Evolutionary conservation across 2,113 vertebrate genomes (phyloP).

Genomic region (Python bivittatus): DNA sequence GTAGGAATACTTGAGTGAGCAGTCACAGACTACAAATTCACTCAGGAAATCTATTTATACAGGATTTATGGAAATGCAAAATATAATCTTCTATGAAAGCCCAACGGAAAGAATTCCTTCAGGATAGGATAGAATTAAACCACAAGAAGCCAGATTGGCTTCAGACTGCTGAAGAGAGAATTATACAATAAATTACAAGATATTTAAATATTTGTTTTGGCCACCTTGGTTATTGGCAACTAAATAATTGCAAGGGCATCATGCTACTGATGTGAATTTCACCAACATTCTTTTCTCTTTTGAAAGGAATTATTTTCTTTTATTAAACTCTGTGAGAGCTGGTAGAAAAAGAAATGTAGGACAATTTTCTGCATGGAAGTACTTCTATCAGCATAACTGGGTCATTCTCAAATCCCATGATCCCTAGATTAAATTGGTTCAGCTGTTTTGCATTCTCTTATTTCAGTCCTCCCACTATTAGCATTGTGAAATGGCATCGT

Average conservation of each 20-base stretch:
- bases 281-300: not conserved
- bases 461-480: not conserved
- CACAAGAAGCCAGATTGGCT: not conserved
- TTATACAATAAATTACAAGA: not conserved
- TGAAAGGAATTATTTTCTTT: not conserved
- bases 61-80: not conserved
- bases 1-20: not conserved
- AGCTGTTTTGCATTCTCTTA: not conserved
- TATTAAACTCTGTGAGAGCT: not conserved
- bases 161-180: not conserved
- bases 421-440: conserved; percentile 7
- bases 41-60: not conserved
- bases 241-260: not conserved
- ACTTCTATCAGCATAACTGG: not conserved
- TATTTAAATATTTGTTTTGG: not conserved
- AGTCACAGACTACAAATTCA: not conserved
- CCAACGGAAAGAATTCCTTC: not conserved
- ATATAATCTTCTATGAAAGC: not conserved
- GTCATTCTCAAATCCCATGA: not conserved
- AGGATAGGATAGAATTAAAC: not conserved
- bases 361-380: not conserved
- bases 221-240: not conserved
- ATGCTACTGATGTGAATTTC: not conserved
- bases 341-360: not conserved
- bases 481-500: not conserved